These are phyloP conservation scores for Benitochromis conjunctus DNA, from an alignment of 2,113 vertebrate species.

Conservation along the genomic window DNA sequence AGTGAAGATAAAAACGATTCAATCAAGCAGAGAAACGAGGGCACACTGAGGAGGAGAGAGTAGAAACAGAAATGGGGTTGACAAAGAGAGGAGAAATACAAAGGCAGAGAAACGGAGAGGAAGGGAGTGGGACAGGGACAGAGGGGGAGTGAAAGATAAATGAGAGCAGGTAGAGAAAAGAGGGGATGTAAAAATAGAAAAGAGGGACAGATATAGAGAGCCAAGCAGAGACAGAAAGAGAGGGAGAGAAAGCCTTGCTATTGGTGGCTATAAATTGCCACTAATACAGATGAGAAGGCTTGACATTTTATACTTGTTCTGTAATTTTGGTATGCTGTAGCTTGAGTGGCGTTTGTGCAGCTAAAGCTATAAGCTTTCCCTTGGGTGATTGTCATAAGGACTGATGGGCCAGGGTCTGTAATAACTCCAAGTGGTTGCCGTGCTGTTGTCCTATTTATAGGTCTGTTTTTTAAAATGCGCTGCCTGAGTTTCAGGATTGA, in stretches of 20 bases:
- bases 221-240: slow-evolving; percentile 43
- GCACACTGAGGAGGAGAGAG: slow-evolving; percentile 38
- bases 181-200: slow-evolving; percentile 71
- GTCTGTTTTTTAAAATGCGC: slow-evolving; percentile 56
- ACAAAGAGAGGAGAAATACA: slow-evolving; percentile 66
- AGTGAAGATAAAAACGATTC: slow-evolving; percentile 51
- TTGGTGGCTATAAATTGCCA: slow-evolving; percentile 73
- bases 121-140: slow-evolving; percentile 43
- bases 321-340: slow-evolving; percentile 62
- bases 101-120: slow-evolving; percentile 49
- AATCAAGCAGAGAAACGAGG: slow-evolving; percentile 60
- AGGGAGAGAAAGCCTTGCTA: slow-evolving; percentile 50
- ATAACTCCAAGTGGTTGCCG: slow-evolving; percentile 62
- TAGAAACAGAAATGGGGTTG: slow-evolving; percentile 57
- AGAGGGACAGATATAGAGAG: slow-evolving; percentile 64
- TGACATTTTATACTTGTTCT: slow-evolving; percentile 72
- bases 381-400: slow-evolving; percentile 61
- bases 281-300: slow-evolving; percentile 70
- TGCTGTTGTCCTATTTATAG: slow-evolving; percentile 70
- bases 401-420: slow-evolving; percentile 64
- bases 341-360: slow-evolving; percentile 58
- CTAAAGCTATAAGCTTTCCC: slow-evolving; percentile 64
- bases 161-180: slow-evolving; percentile 71
- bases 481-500: slow-evolving; percentile 52
- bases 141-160: slow-evolving; percentile 70